These are phyloP conservation scores for Hedychridium roseum DNA, from an alignment of 2,888 invertebrate genomes.

Conservation along the genomic window DNA sequence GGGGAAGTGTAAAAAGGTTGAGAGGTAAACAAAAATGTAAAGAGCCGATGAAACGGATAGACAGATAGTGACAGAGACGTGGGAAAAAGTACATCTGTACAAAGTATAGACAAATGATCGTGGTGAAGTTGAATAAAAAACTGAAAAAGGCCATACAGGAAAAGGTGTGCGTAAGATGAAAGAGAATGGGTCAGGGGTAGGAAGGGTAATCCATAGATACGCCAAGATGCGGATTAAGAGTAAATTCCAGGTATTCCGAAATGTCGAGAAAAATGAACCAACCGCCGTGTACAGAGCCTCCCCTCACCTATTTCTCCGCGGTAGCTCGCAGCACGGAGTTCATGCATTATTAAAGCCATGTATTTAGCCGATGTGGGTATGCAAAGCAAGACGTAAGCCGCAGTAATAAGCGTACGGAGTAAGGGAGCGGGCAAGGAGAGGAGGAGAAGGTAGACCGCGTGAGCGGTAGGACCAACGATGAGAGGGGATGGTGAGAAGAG, in stretches of 20 bases:
- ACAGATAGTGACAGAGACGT: conserved; percentile 23
- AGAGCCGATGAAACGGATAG: conserved; percentile 5
- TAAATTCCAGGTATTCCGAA: conserved; percentile 33
- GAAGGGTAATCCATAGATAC: too few species aligned
- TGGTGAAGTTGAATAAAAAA: too few species aligned
- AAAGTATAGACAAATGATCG: too few species aligned
- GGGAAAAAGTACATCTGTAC: conserved; percentile 15
- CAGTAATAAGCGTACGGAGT: conserved; percentile 52
- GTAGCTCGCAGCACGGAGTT: conserved; percentile 60
- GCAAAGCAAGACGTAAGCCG: conserved; percentile 58
- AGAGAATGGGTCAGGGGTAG: too few species aligned
- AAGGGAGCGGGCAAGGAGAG: conserved; percentile 44
- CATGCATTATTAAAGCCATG: conserved; percentile 60
- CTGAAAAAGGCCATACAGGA: too few species aligned
- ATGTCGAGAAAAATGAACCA: conserved; percentile 40
- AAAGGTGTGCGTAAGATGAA: too few species aligned
- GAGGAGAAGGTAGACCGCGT: conserved; percentile 12
- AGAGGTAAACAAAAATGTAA: conserved; percentile 13
- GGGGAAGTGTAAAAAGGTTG: conserved; percentile 13
- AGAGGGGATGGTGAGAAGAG: conserved; percentile 17
- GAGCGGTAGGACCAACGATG: neutral
- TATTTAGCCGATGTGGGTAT: conserved; percentile 57
- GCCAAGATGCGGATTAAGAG: conserved; percentile 23
- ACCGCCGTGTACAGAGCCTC: conserved; percentile 58
- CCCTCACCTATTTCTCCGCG: conserved; percentile 62